Conservation (phyloP, 2,797 vertebrate species). For the Sciaenops ocellatus region DNA sequence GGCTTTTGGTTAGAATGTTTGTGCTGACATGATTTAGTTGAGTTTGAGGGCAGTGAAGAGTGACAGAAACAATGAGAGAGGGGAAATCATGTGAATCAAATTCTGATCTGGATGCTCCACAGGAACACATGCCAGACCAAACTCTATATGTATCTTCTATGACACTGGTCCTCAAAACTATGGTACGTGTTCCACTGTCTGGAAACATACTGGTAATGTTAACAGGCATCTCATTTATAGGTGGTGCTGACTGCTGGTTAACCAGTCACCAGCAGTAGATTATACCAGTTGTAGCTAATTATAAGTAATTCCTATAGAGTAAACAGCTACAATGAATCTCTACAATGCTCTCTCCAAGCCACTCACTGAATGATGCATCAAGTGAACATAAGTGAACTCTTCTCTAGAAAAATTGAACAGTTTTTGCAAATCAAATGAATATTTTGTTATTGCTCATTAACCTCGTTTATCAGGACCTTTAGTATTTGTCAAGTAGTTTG, state of each 20-base stretch:
- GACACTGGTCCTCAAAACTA: too few relatives aligned
- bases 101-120: neutral
- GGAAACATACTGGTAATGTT: neutral
- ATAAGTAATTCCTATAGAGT: neutral
- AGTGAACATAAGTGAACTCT: neutral
- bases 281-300: neutral
- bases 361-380: neutral
- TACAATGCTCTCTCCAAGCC: neutral
- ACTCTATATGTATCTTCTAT: neutral
- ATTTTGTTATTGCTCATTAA: neutral
- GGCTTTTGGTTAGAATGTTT: neutral
- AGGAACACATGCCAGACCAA: neutral
- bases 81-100: neutral
- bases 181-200: too few relatives aligned
- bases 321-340: neutral
- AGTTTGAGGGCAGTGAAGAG: neutral
- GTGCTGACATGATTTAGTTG: neutral
- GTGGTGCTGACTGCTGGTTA: too few relatives aligned
- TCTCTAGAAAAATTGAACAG: neutral
- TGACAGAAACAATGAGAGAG: neutral
- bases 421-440: neutral
- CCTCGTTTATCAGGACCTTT: neutral
- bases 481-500: neutral
- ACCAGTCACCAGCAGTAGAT: neutral
- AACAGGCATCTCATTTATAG: neutral